Evolutionary conservation across 2,888 invertebrate genomes (phyloP), one percentile per base, ranked within the genome.

Genomic region (Melanophora roralis): DNA sequence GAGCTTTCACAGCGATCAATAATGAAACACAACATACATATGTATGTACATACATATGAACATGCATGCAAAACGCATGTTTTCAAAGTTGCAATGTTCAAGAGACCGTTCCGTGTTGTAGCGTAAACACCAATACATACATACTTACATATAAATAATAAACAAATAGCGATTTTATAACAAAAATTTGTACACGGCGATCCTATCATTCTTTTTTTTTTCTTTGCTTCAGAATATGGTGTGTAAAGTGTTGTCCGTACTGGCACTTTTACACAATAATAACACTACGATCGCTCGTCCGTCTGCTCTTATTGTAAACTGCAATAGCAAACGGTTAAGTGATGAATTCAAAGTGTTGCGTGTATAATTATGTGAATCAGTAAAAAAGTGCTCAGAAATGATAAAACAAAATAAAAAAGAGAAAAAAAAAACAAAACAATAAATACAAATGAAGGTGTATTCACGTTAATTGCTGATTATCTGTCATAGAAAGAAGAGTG

Each of bases 401-500:
- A n/a, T 51, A 45, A 1, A 65, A 40, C 64, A 14, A 57, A 47
- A 14, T 55, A 45, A 34, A 34, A 62, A 2, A 12, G 21, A 62
- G 51, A 59, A 57, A 14, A 67, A 62, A 36, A 40, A 23, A 53
- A 16, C 27, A 27, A 27, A 6, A 27, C 27, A 27, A 27, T 38
- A 38, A 19, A 38, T 45, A 53, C 27, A 57, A 64, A 76, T 40
- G 49, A 21, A 69, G 34, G 47, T 45, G 45, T 55, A 78, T 68
- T 67, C 68, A 78, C 81, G 74, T 78, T 80, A 82, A 80, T 81
- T 81, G 79, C 74, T 76, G 79, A 81, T 83, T 83, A 81, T 67
- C 81, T 82, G 82, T 81, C 83, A 78, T 71, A 81, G 73, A 62
- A 64, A 19, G 32, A 76, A 73, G 68, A 82, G 77, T 67, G 77